Conservation (phyloP, 92 coral and sea anemone species). For the Zoanthus solanderi region DNA sequence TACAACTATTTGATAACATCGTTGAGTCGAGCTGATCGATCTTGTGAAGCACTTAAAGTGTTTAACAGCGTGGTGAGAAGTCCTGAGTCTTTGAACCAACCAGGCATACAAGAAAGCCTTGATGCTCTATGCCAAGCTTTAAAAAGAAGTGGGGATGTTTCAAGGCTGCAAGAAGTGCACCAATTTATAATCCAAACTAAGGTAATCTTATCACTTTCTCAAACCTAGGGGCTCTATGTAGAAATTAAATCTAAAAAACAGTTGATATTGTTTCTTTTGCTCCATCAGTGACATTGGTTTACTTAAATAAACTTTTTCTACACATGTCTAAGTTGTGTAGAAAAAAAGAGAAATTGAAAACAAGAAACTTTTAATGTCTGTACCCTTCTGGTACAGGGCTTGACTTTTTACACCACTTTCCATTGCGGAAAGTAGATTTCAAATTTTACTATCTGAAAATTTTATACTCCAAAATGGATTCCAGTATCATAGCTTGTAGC, state of each 20-base stretch:
- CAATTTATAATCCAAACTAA: neutral
- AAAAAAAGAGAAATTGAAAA: too few relatives aligned
- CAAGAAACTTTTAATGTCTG: too few relatives aligned
- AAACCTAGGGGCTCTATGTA: too few relatives aligned
- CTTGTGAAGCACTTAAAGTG: constrained; percentile 1
- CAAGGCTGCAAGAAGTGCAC: constrained; percentile 19
- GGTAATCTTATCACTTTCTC: neutral
- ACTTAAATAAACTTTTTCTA: too few relatives aligned
- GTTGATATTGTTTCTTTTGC: too few relatives aligned
- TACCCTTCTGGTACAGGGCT: too few relatives aligned
- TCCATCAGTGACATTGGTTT: too few relatives aligned
- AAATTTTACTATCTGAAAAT: constrained; percentile 32
- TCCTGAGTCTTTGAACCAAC: neutral
- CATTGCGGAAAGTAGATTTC: too few relatives aligned
- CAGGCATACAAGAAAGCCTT: constrained; percentile 14
- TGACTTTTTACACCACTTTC: too few relatives aligned
- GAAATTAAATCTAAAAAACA: too few relatives aligned
- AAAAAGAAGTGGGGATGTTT: constrained; percentile 4
- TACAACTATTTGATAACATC: neutral
- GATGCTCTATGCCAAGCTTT: constrained; percentile 16
- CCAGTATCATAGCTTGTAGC: constrained; percentile 45
- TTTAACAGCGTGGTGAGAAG: constrained; percentile 8
- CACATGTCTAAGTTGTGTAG: too few relatives aligned
- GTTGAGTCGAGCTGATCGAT: neutral
- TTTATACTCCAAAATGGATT: constrained; percentile 51